phyloP scores from a whole-genome alignment of 2,113 vertebrate genomes.

The Leptodactylus fuscus region DNA sequence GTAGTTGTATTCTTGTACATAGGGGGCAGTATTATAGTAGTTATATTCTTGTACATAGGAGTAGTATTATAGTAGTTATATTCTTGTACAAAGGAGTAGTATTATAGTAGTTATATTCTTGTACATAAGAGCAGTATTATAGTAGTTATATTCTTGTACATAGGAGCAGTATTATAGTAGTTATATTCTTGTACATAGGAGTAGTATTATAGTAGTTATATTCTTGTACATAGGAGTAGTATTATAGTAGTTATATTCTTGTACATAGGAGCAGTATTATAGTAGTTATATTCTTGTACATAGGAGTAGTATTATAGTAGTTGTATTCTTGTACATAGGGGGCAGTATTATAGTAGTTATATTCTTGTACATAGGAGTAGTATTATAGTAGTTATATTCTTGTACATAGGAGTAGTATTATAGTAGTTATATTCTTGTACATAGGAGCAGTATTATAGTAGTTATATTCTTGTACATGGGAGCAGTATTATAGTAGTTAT shows the following conservation, averaged over 20 bases:
- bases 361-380: neutral
- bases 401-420: neutral
- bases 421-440: neutral
- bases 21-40: too few species aligned
- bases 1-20: too few species aligned
- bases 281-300: slow-evolving; percentile 2
- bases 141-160: too few species aligned
- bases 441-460: neutral
- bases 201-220: slow-evolving; percentile 7
- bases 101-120: too few species aligned
- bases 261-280: neutral
- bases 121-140: too few species aligned
- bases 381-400: neutral
- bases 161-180: too few species aligned
- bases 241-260: neutral
- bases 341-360: slow-evolving; percentile 1
- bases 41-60: too few species aligned
- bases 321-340: too few species aligned
- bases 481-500: too few species aligned
- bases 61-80: too few species aligned
- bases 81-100: too few species aligned
- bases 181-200: too few species aligned
- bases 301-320: neutral
- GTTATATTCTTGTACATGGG: neutral
- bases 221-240: neutral